Base-by-base conservation (phyloP, 2,797 vertebrate genomes). In the Megaceryle alcyon region DNA sequence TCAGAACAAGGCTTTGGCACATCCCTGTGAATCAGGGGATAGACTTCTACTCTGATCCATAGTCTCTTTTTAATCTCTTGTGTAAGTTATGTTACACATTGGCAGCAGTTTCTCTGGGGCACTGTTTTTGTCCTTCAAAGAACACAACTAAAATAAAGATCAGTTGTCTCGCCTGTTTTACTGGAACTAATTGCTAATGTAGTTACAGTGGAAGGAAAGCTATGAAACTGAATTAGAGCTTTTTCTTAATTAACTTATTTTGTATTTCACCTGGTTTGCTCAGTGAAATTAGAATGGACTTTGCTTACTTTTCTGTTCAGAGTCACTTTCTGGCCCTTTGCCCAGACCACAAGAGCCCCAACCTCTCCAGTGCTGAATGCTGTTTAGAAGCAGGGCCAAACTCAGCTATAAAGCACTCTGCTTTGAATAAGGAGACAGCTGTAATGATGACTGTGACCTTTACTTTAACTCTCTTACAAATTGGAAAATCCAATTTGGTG, bases 321-420 rank as follows among this genome's bases (percentile, higher is more conserved):
- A 73, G 44, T 90, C 60, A 77, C 46, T 85, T 82, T 54, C 64
- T 96, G 96, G 95, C 88, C 35, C 19, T 85, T 68, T 84, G 92
- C 92, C 94, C 85, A 86, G 89, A 53, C 7, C 60, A 91, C 88
- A 94, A 86, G 15, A 92, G 86, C 60, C 83, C 25, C 78, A 71
- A 76, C 75, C 78, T 80, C 53, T 94, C 61, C 81, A 73, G 25
- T 39, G 28, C 64, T 68, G 82, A 90, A 95, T 68, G 54, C 70
- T 88, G 95, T 94, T 95, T 92, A 82, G 66, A 95, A 88, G 29
- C 56, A 68, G 68, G 75, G 88, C 90, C 86, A 93, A 88, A 88
- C 49, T 91, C 75, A 77, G 37, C 79, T 82, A 9, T 54, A 65
- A 94, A 95, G n/a, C 65, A 64, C 49, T 75, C 49, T 86, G 56